These are phyloP conservation scores for Epistrophe eligans DNA, from an alignment of 2,888 invertebrate genomes.

Conservation along the genomic window DNA sequence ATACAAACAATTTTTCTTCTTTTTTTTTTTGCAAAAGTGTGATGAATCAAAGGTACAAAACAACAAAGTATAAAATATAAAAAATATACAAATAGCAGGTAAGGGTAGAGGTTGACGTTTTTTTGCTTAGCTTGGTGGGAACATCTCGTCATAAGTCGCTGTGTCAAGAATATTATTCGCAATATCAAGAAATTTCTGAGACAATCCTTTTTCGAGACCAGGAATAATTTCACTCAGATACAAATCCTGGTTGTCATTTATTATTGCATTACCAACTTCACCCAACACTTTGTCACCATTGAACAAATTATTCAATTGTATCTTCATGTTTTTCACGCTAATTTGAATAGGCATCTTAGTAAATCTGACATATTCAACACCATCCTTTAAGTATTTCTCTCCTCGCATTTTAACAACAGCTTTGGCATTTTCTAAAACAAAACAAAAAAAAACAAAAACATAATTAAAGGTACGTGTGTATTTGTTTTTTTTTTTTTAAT, in stretches of 20 bases:
- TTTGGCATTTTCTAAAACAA: conserved; percentile 82
- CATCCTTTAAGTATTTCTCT: conserved; percentile 79
- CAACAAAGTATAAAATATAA: not conserved
- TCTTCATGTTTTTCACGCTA: conserved; percentile 80
- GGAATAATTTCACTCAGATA: conserved; percentile 83
- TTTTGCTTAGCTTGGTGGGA: conserved; percentile 79
- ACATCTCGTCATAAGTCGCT: conserved; percentile 84
- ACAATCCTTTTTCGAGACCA: conserved; percentile 82
- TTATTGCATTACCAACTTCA: conserved; percentile 82
- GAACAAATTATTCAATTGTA: conserved; percentile 82
- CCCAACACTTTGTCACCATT: conserved; percentile 82
- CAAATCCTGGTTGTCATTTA: conserved; percentile 83
- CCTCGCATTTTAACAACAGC: conserved; percentile 83
- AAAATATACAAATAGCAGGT: not conserved
- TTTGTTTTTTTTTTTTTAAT: conserved; percentile 6
- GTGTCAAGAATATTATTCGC: conserved; percentile 82
- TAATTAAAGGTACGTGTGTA: not conserved
- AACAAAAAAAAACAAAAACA: not conserved
- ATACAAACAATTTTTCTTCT: not conserved
- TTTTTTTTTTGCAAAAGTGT: not conserved
- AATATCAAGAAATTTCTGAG: conserved; percentile 82
- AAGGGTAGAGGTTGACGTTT: not conserved
- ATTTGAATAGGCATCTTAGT: conserved; percentile 82
- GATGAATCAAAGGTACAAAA: not conserved
- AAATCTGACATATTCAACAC: conserved; percentile 82